Base-by-base conservation (phyloP, 2,113 vertebrate species). In the Camelus bactrianus region DNA sequence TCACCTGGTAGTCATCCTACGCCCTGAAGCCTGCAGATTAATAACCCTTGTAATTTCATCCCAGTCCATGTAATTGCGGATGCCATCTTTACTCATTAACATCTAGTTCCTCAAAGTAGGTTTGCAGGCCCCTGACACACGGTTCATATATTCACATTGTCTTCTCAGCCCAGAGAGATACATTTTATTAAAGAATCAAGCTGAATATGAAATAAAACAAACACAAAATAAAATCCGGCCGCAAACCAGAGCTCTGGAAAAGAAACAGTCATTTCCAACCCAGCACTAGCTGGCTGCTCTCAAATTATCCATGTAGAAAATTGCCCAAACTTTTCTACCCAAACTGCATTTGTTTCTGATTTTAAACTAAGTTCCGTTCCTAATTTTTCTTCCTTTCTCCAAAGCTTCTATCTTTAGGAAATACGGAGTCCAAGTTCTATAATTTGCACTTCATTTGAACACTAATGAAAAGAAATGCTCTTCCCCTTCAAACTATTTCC, bases 391-490 rank as follows among this genome's bases (percentile, higher is more conserved):
- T 77, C 83, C 83, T 95, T 58, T 95, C 94, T 97, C 92, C 83
- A 96, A 96, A 96, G 96, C 96, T 98, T 98, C 98, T 98, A 98
- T 98, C 98, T 98, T 97, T 97, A 98, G 96, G 97, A 98, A 98
- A 98, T 98, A 98, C n/a, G 80, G 95, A 98, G 65, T 67, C 96
- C 98, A 95, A 98, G 96, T 98, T 98, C 97, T 97, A 98, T 96
- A 98, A 98, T 98, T 98, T 98, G 97, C 97, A 98, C 98, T 97
- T 98, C 97, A 98, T 98, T 98, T 98, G 97, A 98, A 98, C 97
- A 89, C 98, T 98, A 99, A 98, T 98, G 97, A 98, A 98, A 98
- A 99, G 97, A 98, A 98, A 97, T 94, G 96, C 98, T 98, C 97
- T 97, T 98, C 97, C 94, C 98, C 98, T 98, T 98, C 98, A 97